A percentile compares a stretch with the other conserved stretches of the same genome.
Evolutionary conservation across 2,113 vertebrate genomes (phyloP).

Genomic region (Drymodes brunneopygia): DNA sequence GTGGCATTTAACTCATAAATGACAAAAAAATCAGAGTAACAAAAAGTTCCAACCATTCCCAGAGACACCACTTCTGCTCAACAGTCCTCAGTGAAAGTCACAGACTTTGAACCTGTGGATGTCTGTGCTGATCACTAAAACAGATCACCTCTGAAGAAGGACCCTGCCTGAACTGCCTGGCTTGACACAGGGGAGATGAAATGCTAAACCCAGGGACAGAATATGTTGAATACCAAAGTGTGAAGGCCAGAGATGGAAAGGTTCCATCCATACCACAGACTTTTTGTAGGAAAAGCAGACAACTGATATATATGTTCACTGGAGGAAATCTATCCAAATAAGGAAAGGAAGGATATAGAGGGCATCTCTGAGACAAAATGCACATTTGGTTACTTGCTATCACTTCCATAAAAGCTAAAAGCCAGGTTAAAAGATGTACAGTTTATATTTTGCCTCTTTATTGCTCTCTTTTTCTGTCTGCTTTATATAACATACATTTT

Average conservation of each 20-base stretch:
- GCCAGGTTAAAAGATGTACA: not conserved
- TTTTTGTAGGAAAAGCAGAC: not conserved
- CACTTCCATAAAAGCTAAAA: not conserved
- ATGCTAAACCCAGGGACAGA: not conserved
- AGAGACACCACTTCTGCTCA: not conserved
- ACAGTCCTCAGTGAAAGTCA: not conserved
- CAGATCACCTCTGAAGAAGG: not conserved
- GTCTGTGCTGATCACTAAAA: not conserved
- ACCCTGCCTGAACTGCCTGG: not conserved
- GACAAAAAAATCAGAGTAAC: not conserved
- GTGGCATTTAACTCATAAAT: not conserved
- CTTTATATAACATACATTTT: not conserved
- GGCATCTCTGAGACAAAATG: not conserved
- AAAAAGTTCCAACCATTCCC: not conserved
- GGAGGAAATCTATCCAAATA: not conserved
- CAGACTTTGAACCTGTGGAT: not conserved
- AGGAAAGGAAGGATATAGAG: not conserved
- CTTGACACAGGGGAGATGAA: not conserved
- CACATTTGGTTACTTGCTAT: not conserved
- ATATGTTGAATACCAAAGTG: not conserved
- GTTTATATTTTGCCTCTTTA: not conserved
- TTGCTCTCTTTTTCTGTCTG: not conserved
- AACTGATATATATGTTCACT: not conserved
- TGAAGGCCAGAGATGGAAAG: not conserved
- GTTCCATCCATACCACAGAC: not conserved